Base-by-base conservation (phyloP, 2,888 invertebrate species). In the Meghimatium bilineatum region DNA sequence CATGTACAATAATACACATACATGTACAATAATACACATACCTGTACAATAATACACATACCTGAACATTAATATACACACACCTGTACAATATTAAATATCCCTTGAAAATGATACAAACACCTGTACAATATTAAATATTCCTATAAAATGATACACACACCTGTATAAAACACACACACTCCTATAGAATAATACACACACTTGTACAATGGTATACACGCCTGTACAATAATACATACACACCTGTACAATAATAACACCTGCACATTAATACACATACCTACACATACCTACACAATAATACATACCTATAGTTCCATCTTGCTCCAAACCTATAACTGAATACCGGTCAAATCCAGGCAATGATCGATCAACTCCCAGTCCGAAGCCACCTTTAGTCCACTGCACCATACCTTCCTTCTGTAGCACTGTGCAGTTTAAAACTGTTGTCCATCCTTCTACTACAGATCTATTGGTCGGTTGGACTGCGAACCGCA, bases 321-420 rank as follows among this genome's bases (percentile, higher is more conserved):
- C 80, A 26, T 52, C 29, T 17, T 74, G 72, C 32, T 85, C 94
- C 97, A 97, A 92, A 72, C 99, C 99, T 88, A 98, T 96, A 98
- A 99, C 99, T 88, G 96, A 96, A 94, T 99, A 99, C 85, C 99
- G 95, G 86, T 97, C 97, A 94, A 97, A 99, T 66, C 97, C 97
- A 85, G 97, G 97, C 85, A 99, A 95, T 90, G 97, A 96, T 88
- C 98, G 95, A 92, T 98, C 97, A 0, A 97, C 96, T 1, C 99
- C 99, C 56, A 99, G 95, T 0, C 98, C 99, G 92, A 98, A 99
- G 92, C 97, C 98, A 92, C 98, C 98, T 92, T 97, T 97, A 84
- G 98, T 98, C 99, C 99, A 99, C 94, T 99, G 99, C 81, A 99
- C 95, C 81, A 96, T 96, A 0, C 99, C 99, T 72, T 95, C 95